phyloP scores from a whole-genome alignment of 2,113 vertebrate genomes.

The Ornithorhynchus anatinus region DNA sequence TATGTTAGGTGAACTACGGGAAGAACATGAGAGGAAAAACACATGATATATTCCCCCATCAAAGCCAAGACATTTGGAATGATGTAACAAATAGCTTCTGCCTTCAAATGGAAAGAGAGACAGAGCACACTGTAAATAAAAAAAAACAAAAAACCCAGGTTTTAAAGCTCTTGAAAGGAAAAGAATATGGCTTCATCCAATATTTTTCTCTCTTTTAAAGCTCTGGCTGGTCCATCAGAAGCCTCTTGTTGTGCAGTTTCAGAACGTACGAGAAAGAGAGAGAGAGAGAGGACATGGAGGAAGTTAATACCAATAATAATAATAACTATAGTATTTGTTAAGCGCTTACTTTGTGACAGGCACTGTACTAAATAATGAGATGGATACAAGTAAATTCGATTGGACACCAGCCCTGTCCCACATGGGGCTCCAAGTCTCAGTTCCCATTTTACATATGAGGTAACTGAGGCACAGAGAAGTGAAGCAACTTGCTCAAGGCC shows the following conservation, averaged over 20 bases:
- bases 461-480: too few species aligned
- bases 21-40: too few species aligned
- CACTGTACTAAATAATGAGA: too few species aligned
- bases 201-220: not conserved
- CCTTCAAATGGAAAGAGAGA: not conserved
- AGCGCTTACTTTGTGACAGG: too few species aligned
- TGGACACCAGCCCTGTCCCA: too few species aligned
- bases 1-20: too few species aligned
- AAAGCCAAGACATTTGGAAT: not conserved
- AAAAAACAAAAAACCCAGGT: not conserved
- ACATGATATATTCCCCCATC: not conserved
- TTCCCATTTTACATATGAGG: too few species aligned
- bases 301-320: not conserved
- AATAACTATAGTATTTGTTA: too few species aligned
- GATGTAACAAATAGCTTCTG: not conserved
- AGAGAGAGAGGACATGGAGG: not conserved
- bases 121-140: not conserved
- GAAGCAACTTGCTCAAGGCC: too few species aligned
- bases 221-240: not conserved
- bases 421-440: too few species aligned
- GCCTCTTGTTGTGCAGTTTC: not conserved
- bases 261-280: not conserved
- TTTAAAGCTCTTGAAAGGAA: not conserved
- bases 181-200: not conserved
- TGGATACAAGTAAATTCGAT: too few species aligned